Conservation (phyloP, 2,888 invertebrate genomes). For the Theodoxus fluviatilis region DNA sequence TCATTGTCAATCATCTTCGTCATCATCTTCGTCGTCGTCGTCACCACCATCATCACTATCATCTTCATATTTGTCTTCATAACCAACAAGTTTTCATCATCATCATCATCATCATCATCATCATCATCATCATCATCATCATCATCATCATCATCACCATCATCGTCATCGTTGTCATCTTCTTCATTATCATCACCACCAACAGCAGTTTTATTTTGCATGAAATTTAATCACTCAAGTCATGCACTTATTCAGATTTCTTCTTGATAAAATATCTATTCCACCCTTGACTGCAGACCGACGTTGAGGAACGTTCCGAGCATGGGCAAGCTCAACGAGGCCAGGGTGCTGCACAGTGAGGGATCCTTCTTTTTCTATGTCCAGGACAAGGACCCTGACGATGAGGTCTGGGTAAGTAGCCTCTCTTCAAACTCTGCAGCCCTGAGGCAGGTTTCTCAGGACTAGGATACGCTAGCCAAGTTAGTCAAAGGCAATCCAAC, state of each 20-base stretch:
- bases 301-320: conserved; percentile 82
- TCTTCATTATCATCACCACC: too few relatives aligned
- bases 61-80: too few relatives aligned
- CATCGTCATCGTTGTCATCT: too few relatives aligned
- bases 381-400: conserved; percentile 70
- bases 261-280: too few relatives aligned
- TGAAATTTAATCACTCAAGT: too few relatives aligned
- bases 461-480: background rate
- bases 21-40: conserved; percentile 5
- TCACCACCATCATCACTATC: conserved; percentile 14
- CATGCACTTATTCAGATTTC: too few relatives aligned
- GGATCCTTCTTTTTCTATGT: conserved; percentile 87
- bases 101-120: conserved; percentile 21
- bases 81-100: too few relatives aligned
- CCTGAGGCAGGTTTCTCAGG: too few relatives aligned
- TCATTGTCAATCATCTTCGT: too few relatives aligned
- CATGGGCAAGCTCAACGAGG: conserved; percentile 78
- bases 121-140: conserved; percentile 17
- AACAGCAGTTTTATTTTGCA: too few relatives aligned
- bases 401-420: conserved; percentile 56
- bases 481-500: too few relatives aligned
- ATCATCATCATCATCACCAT: conserved; percentile 9
- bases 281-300: conserved; percentile 70
- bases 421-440: too few relatives aligned
- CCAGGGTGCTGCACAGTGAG: conserved; percentile 74